Percentiles rank a stretch among this genome's conserved stretches.
These are phyloP conservation scores for Stylophora pistillata DNA, from an alignment of 64 coral and sea anemone species.

Conservation along the genomic window DNA sequence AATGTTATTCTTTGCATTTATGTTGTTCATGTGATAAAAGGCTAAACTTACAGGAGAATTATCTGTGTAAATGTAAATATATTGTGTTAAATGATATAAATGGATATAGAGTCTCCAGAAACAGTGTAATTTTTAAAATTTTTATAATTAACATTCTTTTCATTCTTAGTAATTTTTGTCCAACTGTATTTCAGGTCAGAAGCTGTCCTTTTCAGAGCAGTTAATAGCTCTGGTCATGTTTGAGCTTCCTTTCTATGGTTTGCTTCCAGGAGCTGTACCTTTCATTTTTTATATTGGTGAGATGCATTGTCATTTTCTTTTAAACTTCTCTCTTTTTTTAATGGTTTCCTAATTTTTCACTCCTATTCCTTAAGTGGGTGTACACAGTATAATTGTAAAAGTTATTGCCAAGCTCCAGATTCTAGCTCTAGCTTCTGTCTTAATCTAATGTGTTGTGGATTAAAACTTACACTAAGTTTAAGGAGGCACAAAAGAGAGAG, in stretches of 20 bases:
- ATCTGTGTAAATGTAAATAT: no score
- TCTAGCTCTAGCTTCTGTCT: no score
- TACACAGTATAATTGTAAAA: no score
- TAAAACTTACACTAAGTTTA: no score
- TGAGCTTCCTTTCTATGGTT: constrained; percentile 39
- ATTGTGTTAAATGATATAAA: background rate
- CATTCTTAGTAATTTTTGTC: background rate
- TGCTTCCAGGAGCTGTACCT: constrained; percentile 40
- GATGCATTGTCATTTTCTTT: background rate
- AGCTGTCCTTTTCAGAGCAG: constrained; percentile 46
- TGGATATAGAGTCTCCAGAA: background rate
- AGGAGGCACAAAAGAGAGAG: no score
- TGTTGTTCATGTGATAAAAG: no score
- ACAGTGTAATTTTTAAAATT: no score
- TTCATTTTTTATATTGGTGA: constrained; percentile 63
- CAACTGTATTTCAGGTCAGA: constrained; percentile 24
- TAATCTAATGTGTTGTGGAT: no score
- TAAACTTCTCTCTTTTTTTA: background rate
- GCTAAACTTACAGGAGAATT: no score
- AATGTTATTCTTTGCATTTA: no score
- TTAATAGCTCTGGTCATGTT: constrained; percentile 32
- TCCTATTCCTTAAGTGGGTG: background rate
- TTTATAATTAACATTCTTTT: background rate
- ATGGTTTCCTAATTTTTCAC: background rate
- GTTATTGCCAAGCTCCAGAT: no score